A percentile compares a stretch with the other conserved stretches of the same genome.
These are phyloP conservation scores for Nemapogon koenigi DNA, from an alignment of 2,888 invertebrate genomes.

Conservation along the genomic window DNA sequence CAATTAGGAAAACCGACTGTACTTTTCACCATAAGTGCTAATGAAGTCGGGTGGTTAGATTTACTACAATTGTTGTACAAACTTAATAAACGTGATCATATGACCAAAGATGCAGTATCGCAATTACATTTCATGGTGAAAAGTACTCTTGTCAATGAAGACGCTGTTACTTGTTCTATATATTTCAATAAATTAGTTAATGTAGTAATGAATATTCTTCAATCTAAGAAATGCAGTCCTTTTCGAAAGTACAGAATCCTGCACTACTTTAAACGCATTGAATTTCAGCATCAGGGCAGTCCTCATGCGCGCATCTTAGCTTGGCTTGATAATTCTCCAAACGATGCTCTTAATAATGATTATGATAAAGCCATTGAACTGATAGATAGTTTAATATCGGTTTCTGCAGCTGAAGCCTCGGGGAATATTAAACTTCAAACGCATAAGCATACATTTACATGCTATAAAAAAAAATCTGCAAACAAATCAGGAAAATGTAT, in stretches of 20 bases:
- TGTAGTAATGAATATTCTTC: constrained; percentile 3
- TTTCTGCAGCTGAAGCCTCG: constrained; percentile 18
- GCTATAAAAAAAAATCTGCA: constrained; percentile 18
- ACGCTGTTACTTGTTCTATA: not conserved
- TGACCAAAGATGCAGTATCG: constrained; percentile 1
- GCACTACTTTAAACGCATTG: constrained; percentile 3
- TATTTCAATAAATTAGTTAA: constrained; percentile 3
- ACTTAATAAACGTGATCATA: constrained; percentile 12
- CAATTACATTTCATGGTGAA: constrained; percentile 3
- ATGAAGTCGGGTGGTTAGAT: constrained; percentile 23
- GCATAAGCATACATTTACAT: constrained; percentile 21
- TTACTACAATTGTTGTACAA: constrained; percentile 21
- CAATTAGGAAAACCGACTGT: constrained; percentile 27
- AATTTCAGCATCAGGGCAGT: constrained; percentile 4
- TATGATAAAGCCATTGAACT: constrained; percentile 16
- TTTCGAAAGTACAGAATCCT: constrained; percentile 1
- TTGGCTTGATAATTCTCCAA: constrained; percentile 3
- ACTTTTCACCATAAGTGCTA: constrained; percentile 27
- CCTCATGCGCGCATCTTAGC: constrained; percentile 2
- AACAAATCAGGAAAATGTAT: constrained; percentile 20
- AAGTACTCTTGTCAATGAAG: constrained; percentile 3
- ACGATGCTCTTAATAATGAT: constrained; percentile 2
- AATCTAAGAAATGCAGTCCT: constrained; percentile 1
- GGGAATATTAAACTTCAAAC: constrained; percentile 20
- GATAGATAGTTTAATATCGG: constrained; percentile 22